Base-by-base conservation (phyloP, 1,140 invertebrate genomes). In the Andrena cerasifolii region DNA sequence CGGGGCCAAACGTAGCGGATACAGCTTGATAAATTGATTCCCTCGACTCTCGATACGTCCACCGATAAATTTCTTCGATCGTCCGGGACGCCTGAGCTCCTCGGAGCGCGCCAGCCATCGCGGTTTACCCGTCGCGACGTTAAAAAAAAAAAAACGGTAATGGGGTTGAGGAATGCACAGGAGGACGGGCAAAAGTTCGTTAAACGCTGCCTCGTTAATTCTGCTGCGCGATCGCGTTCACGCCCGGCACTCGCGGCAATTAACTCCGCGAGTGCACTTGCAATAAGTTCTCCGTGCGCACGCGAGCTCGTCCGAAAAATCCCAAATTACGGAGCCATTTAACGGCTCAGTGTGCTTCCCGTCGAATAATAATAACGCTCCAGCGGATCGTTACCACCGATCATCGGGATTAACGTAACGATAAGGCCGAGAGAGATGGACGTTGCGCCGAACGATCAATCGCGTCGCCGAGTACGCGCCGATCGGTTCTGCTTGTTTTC, bases 101-200 rank as follows among this genome's bases (percentile, higher is more conserved):
- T 14, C 21, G 21, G 8, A n/a, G n/a, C n/a, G 24, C 26, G 43
- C 43, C 26, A 45, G 16, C 40, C 54, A 45, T 68, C 21, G 49
- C 31, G 3, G 65, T 14, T 71, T 59, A 71, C 59, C 47, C 36
- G 68, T 18, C 53, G 53, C 33, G 26, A 14, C 2, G 40, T 31
- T 71, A 71, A 71, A 58, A 71, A 59, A 71, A 59, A 26, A 40
- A 45, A 45, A 71, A 71, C 54, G 40, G 68, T 59, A 71, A 71
- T 59, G 54, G 54, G 68, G 36, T 59, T 58, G 59, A 71, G 68
- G 68, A 71, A 71, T 71, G 68, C 40, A 43, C 40, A 53, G 31
- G 16, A 2, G 8, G 43, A 28, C 45, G 24, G 16, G n/a, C 18
- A 68, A 54, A 68, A 54, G 49, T 68, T 68, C 65, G n/a, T 68